A percentile compares a stretch with the other conserved stretches of the same genome.
These are phyloP conservation scores for Notospermus geniculatus DNA, from an alignment of 1,140 invertebrate species.

Conservation along the genomic window DNA sequence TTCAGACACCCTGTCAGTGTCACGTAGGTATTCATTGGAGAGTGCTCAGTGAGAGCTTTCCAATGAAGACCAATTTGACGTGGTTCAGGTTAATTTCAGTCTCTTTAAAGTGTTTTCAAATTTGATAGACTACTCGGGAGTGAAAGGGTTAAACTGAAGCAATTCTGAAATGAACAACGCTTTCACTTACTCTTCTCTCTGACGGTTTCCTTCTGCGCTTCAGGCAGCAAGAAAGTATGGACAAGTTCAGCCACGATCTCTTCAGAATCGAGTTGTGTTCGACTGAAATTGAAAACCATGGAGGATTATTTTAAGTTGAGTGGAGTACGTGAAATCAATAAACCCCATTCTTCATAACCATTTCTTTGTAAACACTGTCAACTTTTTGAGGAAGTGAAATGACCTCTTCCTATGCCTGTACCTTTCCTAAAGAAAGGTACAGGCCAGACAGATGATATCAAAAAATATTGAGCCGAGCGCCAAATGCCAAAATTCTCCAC, in stretches of 20 bases:
- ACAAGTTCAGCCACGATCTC: slow-evolving; percentile 65
- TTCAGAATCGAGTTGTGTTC: slow-evolving; percentile 58
- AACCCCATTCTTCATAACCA: neutral
- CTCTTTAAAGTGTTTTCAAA: neutral
- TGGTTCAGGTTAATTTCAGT: neutral
- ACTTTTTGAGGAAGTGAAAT: too few species aligned
- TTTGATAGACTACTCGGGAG: neutral
- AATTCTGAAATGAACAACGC: neutral
- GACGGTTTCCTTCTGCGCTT: slow-evolving; percentile 56
- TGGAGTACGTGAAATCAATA: neutral
- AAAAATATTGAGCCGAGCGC: too few species aligned
- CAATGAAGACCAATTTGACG: neutral
- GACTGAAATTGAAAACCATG: slow-evolving; percentile 31
- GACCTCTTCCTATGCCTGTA: too few species aligned
- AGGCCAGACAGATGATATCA: too few species aligned
- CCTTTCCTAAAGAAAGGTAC: too few species aligned
- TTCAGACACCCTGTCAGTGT: neutral
- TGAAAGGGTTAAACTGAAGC: neutral
- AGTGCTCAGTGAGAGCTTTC: too few species aligned
- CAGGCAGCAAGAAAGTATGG: slow-evolving; percentile 65
- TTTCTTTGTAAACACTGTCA: neutral
- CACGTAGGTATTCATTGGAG: too few species aligned
- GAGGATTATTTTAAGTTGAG: neutral
- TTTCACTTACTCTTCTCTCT: slow-evolving; percentile 48
- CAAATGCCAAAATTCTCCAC: neutral